Evolutionary conservation across 2,797 vertebrate species (phyloP).

Genomic region (Danio choprae): DNA sequence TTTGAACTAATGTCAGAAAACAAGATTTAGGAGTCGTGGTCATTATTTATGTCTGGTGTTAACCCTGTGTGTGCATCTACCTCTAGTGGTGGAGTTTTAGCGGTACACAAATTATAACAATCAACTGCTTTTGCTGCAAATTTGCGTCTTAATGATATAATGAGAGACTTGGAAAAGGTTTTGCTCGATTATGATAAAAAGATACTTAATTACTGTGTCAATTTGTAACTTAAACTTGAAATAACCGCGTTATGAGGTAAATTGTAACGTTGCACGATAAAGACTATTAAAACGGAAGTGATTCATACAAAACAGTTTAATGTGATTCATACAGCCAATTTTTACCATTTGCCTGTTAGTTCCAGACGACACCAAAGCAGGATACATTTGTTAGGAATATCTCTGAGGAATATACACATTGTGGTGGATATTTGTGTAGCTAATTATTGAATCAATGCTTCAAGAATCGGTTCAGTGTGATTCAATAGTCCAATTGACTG

Average conservation of each 20-base stretch:
- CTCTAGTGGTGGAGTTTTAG: constrained; percentile 58
- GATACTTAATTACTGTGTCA: too few relatives aligned
- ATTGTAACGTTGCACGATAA: too few relatives aligned
- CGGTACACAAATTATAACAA: constrained; percentile 21
- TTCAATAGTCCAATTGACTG: not conserved
- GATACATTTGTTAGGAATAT: not conserved
- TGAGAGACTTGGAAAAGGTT: too few relatives aligned
- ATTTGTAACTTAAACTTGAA: too few relatives aligned
- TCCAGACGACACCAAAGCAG: not conserved
- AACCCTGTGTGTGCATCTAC: constrained; percentile 58
- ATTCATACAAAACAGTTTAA: too few relatives aligned
- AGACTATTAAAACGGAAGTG: too few relatives aligned
- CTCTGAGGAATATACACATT: not conserved
- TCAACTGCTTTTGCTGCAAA: not conserved
- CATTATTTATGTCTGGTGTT: constrained; percentile 10
- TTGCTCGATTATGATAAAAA: too few relatives aligned
- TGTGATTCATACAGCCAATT: not conserved
- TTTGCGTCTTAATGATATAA: not conserved
- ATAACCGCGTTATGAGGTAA: too few relatives aligned
- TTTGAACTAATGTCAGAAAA: not conserved
- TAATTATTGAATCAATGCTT: not conserved
- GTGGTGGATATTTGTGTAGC: not conserved
- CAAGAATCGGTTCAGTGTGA: not conserved
- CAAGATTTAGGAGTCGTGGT: not conserved
- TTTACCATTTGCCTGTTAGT: not conserved